phyloP scores from a whole-genome alignment of 1,140 invertebrate species.

The Asbolus verrucosus region DNA sequence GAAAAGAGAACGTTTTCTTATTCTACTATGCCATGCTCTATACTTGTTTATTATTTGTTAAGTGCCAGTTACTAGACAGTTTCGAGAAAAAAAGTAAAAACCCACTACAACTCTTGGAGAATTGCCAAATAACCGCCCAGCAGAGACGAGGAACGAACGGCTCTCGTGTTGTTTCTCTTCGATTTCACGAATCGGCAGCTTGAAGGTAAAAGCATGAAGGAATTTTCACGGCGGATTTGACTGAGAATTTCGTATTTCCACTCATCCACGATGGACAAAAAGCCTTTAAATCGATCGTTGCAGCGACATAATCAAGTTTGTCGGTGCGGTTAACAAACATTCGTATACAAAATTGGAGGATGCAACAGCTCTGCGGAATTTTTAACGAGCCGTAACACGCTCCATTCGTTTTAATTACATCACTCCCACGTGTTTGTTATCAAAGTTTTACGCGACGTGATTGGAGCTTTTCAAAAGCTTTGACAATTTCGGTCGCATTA shows the following conservation, averaged over 20 bases:
- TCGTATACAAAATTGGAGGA: neutral
- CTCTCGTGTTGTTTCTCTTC: no score
- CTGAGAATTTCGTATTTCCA: neutral
- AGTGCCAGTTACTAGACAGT: neutral
- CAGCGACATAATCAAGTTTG: slow-evolving; percentile 23
- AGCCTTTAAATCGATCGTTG: no score
- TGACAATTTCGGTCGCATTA: no score
- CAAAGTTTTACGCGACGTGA: no score
- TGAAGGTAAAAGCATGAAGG: neutral
- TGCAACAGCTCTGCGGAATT: slow-evolving; percentile 14
- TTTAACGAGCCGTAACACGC: slow-evolving; percentile 1
- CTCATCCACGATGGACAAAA: neutral
- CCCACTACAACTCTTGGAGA: neutral
- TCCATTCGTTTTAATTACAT: slow-evolving; percentile 3
- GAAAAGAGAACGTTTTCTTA: no score
- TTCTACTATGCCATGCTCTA: no score
- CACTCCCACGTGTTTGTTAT: no score
- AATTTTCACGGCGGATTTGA: slow-evolving; percentile 14
- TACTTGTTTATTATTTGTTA: slow-evolving; percentile 17
- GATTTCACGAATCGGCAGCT: slow-evolving; percentile 1
- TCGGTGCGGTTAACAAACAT: slow-evolving; percentile 11
- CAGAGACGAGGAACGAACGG: no score
- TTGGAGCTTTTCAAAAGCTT: no score
- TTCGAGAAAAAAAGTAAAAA: neutral
- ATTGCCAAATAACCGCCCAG: neutral